A percentile compares a stretch with the other conserved stretches of the same genome.
phyloP scores from a whole-genome alignment of 2,113 vertebrate genomes.

The Centrocercus urophasianus region DNA sequence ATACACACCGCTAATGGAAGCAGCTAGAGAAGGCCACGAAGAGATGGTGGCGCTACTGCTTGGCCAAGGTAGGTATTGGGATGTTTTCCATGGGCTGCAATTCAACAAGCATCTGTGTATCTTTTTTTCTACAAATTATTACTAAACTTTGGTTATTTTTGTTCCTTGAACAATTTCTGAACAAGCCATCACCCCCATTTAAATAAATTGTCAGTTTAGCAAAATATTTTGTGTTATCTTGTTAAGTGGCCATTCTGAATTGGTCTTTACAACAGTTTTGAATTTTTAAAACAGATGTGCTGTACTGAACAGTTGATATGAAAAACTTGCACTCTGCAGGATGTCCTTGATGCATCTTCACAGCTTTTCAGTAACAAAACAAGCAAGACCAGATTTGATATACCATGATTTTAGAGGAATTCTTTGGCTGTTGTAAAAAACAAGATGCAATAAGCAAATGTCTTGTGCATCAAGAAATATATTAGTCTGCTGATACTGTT shows the following conservation, averaged over 20 bases:
- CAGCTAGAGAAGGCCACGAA: constrained; percentile 96
- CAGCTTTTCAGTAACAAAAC: no score
- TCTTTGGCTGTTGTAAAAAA: background rate
- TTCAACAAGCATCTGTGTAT: accelerated
- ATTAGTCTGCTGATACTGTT: background rate
- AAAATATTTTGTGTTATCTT: background rate
- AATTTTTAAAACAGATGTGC: accelerated
- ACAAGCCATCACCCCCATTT: accelerated
- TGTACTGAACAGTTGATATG: accelerated
- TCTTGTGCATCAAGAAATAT: background rate
- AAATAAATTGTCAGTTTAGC: no score
- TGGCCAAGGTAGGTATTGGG: constrained; percentile 86
- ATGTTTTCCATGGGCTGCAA: accelerated
- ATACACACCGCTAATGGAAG: constrained; percentile 98
- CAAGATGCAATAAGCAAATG: background rate
- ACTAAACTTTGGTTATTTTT: background rate
- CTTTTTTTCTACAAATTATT: background rate
- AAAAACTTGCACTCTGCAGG: accelerated
- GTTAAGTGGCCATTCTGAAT: background rate
- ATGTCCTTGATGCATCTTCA: background rate
- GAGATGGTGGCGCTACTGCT: constrained; percentile 98
- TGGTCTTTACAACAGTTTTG: background rate
- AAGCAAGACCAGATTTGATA: background rate
- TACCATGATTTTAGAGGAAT: accelerated
- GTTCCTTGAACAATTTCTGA: background rate